phyloP scores from a whole-genome alignment of 2,797 vertebrate species.

The Cuniculus paca region DNA sequence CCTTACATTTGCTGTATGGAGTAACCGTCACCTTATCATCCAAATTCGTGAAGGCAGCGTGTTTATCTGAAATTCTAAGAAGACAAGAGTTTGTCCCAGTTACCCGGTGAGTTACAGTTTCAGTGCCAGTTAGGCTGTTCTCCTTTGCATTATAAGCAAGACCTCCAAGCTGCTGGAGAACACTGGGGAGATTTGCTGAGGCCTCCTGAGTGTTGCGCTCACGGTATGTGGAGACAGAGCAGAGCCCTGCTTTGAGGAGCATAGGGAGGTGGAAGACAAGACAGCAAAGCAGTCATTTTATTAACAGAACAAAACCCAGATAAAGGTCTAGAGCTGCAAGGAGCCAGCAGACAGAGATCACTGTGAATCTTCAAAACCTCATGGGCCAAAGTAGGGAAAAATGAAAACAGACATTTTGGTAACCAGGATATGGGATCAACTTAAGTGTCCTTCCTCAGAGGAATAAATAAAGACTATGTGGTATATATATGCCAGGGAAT shows the following conservation, averaged over 20 bases:
- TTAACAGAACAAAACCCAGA: neutral
- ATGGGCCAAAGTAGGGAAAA: neutral
- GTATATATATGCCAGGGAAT: too few relatives aligned
- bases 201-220: neutral
- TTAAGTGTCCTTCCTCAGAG: neutral
- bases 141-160: neutral
- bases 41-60: slow-evolving; percentile 91
- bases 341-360: neutral
- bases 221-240: accelerated
- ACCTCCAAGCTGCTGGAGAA: neutral
- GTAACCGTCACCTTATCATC: slow-evolving; percentile 89
- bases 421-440: neutral
- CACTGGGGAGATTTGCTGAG: neutral
- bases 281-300: neutral
- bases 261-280: neutral
- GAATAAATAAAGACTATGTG: neutral
- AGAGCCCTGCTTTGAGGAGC: neutral
- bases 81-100: neutral
- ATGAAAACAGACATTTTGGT: neutral
- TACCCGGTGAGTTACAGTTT: neutral
- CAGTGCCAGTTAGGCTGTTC: too few relatives aligned
- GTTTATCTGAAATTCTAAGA: slow-evolving; percentile 92
- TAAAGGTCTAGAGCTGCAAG: neutral
- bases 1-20: slow-evolving; percentile 90
- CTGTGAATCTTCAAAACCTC: neutral